These are phyloP conservation scores for Lepidotrigona ventralis DNA, from an alignment of 1,140 invertebrate species.

Conservation along the genomic window DNA sequence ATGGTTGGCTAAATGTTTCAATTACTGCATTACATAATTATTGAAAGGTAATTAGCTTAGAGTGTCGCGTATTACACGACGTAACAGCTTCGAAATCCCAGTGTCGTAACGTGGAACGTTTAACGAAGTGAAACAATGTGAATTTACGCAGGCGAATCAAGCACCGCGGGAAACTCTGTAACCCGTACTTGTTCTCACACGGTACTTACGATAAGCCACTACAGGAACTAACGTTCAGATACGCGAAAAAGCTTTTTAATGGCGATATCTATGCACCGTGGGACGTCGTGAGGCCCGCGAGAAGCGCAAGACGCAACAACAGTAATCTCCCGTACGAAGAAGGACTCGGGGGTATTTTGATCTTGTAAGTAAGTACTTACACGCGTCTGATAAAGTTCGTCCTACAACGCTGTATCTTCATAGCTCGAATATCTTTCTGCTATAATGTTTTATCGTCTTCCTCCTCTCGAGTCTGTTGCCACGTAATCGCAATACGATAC, in stretches of 20 bases:
- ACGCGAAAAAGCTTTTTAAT: constrained; percentile 44
- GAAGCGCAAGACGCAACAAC: not conserved
- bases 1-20: not conserved
- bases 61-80: not conserved
- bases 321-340: constrained; percentile 12
- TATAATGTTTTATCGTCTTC: too few species aligned
- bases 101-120: constrained; percentile 1
- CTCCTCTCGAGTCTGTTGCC: too few species aligned
- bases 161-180: constrained; percentile 1
- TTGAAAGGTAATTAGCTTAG: too few species aligned
- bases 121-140: constrained; percentile 10
- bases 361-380: not conserved
- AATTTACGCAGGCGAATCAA: not conserved
- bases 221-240: constrained; percentile 36
- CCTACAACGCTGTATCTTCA: not conserved
- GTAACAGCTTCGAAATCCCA: not conserved
- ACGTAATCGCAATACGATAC: too few species aligned
- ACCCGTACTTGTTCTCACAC: constrained; percentile 12
- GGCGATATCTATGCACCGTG: constrained; percentile 9
- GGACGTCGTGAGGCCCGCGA: not conserved
- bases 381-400: not conserved
- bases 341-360: not conserved
- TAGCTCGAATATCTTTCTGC: too few species aligned
- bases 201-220: constrained; percentile 35
- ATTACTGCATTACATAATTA: not conserved